phyloP scores from a whole-genome alignment of 53 echinoderm and acorn worm genomes.

The Actinopyga echinites region DNA sequence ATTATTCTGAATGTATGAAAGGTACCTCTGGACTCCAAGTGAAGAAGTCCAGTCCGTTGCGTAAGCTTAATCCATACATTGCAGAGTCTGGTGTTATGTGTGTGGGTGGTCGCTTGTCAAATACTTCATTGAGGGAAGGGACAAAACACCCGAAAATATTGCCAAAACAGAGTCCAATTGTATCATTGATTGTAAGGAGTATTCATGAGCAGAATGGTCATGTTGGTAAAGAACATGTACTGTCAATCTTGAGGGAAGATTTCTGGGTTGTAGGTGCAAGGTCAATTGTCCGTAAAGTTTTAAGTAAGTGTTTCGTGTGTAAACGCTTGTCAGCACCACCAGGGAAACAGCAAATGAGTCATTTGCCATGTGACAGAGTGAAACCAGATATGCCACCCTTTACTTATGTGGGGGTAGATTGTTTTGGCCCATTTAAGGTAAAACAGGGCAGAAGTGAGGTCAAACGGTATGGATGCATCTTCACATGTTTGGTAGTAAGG shows the following conservation, averaged over 20 bases:
- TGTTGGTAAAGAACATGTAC: constrained; percentile 54
- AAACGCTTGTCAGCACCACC: constrained; percentile 15
- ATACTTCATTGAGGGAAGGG: constrained; percentile 31
- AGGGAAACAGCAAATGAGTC: constrained; percentile 56
- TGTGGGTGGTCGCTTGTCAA: constrained; percentile 56
- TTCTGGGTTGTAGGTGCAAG: constrained; percentile 64
- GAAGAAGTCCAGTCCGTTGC: constrained; percentile 37
- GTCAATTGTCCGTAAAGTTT: constrained; percentile 42
- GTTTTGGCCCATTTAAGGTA: constrained; percentile 64
- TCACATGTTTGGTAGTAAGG: constrained; percentile 58
- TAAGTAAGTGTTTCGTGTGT: constrained; percentile 47
- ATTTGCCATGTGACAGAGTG: constrained; percentile 62
- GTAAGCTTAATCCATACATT: constrained; percentile 29
- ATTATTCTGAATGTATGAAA: background rate
- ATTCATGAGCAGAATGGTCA: constrained; percentile 41
- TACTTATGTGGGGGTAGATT: constrained; percentile 67
- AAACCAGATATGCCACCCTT: constrained; percentile 59
- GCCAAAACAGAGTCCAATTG: constrained; percentile 46
- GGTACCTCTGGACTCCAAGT: background rate
- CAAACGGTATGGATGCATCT: constrained; percentile 66
- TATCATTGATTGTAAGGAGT: constrained; percentile 40
- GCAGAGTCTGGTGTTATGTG: constrained; percentile 35
- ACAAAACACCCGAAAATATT: constrained; percentile 52
- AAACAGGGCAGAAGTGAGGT: constrained; percentile 54
- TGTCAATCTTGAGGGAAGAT: constrained; percentile 43